Evolutionary conservation across 2,113 vertebrate species (phyloP).

Genomic region (Laticauda colubrina): DNA sequence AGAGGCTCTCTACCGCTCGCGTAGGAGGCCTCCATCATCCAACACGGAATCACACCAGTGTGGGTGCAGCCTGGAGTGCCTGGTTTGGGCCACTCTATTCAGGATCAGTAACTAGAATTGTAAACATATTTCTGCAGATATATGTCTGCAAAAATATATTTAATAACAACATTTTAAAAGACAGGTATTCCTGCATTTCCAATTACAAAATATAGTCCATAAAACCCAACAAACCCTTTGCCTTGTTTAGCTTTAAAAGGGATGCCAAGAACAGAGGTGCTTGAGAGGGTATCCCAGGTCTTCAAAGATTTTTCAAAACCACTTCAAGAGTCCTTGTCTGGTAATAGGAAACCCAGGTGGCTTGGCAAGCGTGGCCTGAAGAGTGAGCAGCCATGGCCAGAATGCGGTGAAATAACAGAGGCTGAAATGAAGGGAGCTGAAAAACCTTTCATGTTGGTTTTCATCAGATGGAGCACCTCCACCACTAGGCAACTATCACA

Average conservation of each 20-base stretch:
- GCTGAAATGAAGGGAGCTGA: not conserved
- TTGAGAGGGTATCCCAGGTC: not conserved
- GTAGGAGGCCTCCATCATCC: not conserved
- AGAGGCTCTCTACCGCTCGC: not conserved
- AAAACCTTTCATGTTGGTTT: not conserved
- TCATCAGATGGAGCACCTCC: not conserved
- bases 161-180: not conserved
- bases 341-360: not conserved
- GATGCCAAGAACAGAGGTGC: not conserved
- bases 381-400: not conserved
- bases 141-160: not conserved
- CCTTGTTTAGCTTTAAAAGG: not conserved
- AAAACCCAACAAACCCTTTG: not conserved
- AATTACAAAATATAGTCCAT: not conserved
- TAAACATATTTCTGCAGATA: not conserved
- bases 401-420: too few species aligned
- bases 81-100: not conserved
- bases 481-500: not conserved
- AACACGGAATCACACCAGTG: not conserved
- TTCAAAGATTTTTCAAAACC: not conserved
- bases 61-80: not conserved
- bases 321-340: not conserved
- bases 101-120: not conserved
- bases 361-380: not conserved
- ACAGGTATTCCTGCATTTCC: not conserved